Percentiles rank a stretch among this genome's conserved stretches.
These are phyloP conservation scores for Pogonocichla stellata DNA, from an alignment of 2,113 vertebrate genomes.

Conservation along the genomic window DNA sequence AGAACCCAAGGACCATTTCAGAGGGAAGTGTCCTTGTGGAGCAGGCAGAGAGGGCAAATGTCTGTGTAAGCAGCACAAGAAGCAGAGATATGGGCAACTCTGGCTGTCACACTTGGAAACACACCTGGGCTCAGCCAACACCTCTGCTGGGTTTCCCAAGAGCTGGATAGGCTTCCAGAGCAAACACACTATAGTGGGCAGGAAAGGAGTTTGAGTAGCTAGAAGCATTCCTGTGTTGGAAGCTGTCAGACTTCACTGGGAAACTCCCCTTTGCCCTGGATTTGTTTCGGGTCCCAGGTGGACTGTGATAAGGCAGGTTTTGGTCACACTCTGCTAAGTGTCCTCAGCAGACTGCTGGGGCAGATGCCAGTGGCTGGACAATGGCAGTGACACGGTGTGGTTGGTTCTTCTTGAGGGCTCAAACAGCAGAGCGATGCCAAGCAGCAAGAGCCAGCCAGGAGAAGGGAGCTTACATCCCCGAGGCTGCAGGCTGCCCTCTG, in stretches of 20 bases:
- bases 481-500: neutral
- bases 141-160: neutral
- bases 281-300: slow-evolving; percentile 10
- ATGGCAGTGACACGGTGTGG: accelerated
- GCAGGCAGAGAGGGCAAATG: neutral
- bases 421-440: accelerated
- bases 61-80: neutral
- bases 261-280: neutral
- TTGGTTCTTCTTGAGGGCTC: neutral
- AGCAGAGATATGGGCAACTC: neutral
- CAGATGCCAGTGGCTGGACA: accelerated
- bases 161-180: neutral
- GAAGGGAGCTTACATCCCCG: neutral
- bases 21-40: slow-evolving; percentile 15
- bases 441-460: neutral
- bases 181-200: neutral
- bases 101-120: neutral
- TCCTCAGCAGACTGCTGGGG: neutral
- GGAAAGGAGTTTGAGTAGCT: neutral
- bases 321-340: slow-evolving; percentile 32
- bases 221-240: accelerated
- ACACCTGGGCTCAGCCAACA: neutral
- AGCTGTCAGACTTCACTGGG: neutral
- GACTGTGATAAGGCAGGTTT: slow-evolving; percentile 29
- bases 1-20: neutral